Conservation (phyloP, 1,140 invertebrate species). For the Hermetia illucens region DNA sequence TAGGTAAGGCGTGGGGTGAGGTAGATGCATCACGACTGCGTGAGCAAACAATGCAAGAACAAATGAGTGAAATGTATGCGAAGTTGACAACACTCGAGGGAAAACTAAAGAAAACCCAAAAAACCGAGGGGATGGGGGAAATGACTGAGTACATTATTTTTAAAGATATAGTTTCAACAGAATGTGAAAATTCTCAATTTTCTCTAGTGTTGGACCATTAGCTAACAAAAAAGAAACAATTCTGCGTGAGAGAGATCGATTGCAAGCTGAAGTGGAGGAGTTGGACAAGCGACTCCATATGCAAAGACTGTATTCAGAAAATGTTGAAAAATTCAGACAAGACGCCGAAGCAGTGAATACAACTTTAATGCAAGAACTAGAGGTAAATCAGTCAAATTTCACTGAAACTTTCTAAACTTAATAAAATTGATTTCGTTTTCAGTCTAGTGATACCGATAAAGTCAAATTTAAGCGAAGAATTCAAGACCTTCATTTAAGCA, state of each 20-base stretch:
- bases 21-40: conserved; percentile 30
- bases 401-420: too few relatives aligned
- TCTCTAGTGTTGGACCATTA: too few relatives aligned
- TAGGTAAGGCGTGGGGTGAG: conserved; percentile 15
- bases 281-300: conserved; percentile 23
- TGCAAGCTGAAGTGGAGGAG: conserved; percentile 25
- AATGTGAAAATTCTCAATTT: too few relatives aligned
- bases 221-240: too few relatives aligned
- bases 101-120: conserved; percentile 25
- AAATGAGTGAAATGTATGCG: conserved; percentile 27
- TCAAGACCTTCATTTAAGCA: too few relatives aligned
- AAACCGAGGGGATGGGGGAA: conserved; percentile 15
- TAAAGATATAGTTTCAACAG: too few relatives aligned
- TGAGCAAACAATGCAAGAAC: conserved; percentile 29
- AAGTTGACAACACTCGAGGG: conserved; percentile 24
- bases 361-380: conserved; percentile 24
- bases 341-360: conserved; percentile 13
- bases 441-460: too few relatives aligned
- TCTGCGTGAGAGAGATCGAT: conserved; percentile 25
- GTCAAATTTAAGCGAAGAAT: too few relatives aligned
- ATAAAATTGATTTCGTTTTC: too few relatives aligned
- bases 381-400: conserved; percentile 24
- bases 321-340: conserved; percentile 20
- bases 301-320: conserved; percentile 17
- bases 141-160: too few relatives aligned